Evolutionary conservation across 2,113 vertebrate genomes (phyloP), one percentile per base, ranked within the genome.

Genomic region (Platycercus adscitus): DNA sequence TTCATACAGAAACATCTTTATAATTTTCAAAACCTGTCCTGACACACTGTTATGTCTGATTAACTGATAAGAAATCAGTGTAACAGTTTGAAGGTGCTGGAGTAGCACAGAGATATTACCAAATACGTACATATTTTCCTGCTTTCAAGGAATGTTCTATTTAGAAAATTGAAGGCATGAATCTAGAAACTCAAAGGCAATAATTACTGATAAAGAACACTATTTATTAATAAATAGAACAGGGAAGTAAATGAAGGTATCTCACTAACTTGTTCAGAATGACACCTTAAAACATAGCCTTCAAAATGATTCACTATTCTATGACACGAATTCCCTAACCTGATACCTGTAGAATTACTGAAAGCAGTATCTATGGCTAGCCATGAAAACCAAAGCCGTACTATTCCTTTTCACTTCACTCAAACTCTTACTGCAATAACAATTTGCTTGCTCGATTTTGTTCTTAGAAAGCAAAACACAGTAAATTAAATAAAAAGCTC

Each of bases 111-210:
- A 88, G 69, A 35, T 58, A 76, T 52, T 94, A 97, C 50, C 88
- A 89, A 81, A n/a, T 53, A 44, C 8, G 5, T 85, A 37, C 58
- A 55, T 12, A n/a, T 86, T 93, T 60, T n/a, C 81, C 49, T 82
- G 44, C 75, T 81, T 94, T 86, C 55, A 95, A 53, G 52, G 44
- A 87, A 16, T 66, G 11, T 77, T 77, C 53, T 90, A 44, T 35
- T 77, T 52, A 94, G 56, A 82, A 96, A 95, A 94, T 29, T 3
- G 24, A 95, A 94, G 7, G 44, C 13, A 90, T 94, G 88, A 92
- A 78, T 52, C 77, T 85, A 66, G 90, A 58, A 82, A 50, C 68
- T 41, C 52, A 91, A 86, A 93, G 58, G 17, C 28, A 63, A 58
- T 11, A 84, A 90, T 56, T 39, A 90, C 26, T 87, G n/a, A 82